Base-by-base conservation (phyloP, 2,797 vertebrate genomes). In the Dryobates pubescens region DNA sequence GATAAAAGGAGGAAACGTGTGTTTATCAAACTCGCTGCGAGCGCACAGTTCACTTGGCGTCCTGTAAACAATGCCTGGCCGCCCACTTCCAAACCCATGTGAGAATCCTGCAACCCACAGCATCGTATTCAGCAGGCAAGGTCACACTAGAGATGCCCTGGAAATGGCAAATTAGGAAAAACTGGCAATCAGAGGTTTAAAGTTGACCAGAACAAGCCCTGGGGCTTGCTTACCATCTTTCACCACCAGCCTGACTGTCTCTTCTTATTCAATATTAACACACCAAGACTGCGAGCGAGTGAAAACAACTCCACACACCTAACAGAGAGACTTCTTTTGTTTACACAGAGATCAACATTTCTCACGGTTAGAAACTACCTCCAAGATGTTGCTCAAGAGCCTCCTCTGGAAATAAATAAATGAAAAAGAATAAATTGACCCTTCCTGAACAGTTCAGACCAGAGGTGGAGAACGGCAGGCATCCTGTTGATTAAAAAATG, bases 81-180 rank as follows among this genome's bases (percentile, higher is more conserved):
- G 97, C 96, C 97, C 97, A 96, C 97, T 98, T 98, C 97, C 97
- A 97, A 96, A 97, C 91, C 96, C 92, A 96, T 93, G 95, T 97
- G 97, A 98, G 97, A 98, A 98, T 98, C 97, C 87, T 95, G 96
- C 97, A 97, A 97, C 96, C 86, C 96, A 95, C 96, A 97, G 92
- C 95, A 96, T 97, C 96, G 95, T 94, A 97, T 97, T 97, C 96
- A 97, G 97, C 97, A 97, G 96, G 96, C 96, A 96, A 98, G 98
- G 98, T 98, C 98, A 98, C 80, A 92, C 92, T 95, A 97, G 96
- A 94, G 96, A 96, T 98, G 98, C 97, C 98, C 98, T 98, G 98
- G 98, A 98, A 98, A 98, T 97, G 96, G 97, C 96, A 98, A 99
- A 99, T 98, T 98, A 98, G 98, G 98, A 98, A 98, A 98, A 97